Percentiles rank a stretch among this genome's conserved stretches.
These are phyloP conservation scores for Alces alces DNA, from an alignment of 2,113 vertebrate species.

Conservation along the genomic window DNA sequence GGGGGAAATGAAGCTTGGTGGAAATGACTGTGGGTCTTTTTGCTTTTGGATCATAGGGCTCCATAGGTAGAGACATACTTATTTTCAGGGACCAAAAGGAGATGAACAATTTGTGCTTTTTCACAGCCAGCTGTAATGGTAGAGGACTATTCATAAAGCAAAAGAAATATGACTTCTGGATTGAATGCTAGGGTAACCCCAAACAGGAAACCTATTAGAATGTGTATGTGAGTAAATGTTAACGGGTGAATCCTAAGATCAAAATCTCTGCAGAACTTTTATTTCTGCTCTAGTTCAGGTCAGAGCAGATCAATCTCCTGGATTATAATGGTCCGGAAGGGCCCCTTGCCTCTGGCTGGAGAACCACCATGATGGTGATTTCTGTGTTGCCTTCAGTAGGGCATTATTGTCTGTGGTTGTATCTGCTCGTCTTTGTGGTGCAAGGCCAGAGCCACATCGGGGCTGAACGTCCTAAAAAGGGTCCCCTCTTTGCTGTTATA, in stretches of 20 bases:
- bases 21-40: background rate
- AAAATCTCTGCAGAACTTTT: background rate
- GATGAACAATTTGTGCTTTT: background rate
- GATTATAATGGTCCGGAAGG: background rate
- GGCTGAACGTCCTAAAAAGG: background rate
- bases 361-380: background rate
- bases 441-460: background rate
- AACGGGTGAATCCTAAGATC: background rate
- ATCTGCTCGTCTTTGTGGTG: background rate
- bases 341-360: background rate
- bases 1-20: background rate
- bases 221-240: background rate
- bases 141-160: background rate
- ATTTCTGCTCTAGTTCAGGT: background rate
- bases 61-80: background rate
- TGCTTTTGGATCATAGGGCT: background rate
- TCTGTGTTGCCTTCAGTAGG: background rate
- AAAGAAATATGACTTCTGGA: background rate
- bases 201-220: background rate
- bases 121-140: background rate
- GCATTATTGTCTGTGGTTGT: background rate
- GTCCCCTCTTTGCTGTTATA: background rate
- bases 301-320: background rate
- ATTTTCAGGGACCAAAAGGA: background rate
- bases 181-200: background rate